These are phyloP conservation scores for Coregonus clupeaformis DNA, from an alignment of 2,113 vertebrate species.

Conservation along the genomic window DNA sequence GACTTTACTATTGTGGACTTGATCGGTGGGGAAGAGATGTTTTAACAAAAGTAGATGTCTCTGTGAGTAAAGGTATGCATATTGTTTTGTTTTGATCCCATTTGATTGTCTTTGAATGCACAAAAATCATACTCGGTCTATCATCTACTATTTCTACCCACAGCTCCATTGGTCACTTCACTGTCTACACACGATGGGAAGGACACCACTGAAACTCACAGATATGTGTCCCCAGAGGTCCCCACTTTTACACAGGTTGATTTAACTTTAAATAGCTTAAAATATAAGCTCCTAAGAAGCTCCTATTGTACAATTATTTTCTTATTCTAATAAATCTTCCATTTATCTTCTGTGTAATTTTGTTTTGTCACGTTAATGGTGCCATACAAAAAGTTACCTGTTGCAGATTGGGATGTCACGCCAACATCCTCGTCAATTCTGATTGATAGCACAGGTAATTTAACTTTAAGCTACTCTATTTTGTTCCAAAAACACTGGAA, in stretches of 20 bases:
- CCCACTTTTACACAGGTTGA: not conserved
- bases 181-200: not conserved
- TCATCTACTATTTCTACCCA: not conserved
- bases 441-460: not conserved
- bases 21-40: not conserved
- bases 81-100: not conserved
- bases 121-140: not conserved
- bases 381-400: not conserved
- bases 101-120: not conserved
- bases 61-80: slow-evolving; percentile 28
- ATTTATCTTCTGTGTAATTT: not conserved
- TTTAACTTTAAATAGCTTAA: not conserved
- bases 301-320: no score
- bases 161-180: not conserved
- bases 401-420: not conserved
- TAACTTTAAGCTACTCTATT: not conserved
- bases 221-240: not conserved
- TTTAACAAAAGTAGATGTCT: slow-evolving; percentile 10
- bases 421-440: not conserved
- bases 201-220: not conserved
- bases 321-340: no score
- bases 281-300: not conserved
- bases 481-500: not conserved
- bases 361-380: not conserved
- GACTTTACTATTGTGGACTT: slow-evolving; percentile 46